Base-by-base conservation (phyloP, 2,113 vertebrate genomes). In the Scatophagus argus region DNA sequence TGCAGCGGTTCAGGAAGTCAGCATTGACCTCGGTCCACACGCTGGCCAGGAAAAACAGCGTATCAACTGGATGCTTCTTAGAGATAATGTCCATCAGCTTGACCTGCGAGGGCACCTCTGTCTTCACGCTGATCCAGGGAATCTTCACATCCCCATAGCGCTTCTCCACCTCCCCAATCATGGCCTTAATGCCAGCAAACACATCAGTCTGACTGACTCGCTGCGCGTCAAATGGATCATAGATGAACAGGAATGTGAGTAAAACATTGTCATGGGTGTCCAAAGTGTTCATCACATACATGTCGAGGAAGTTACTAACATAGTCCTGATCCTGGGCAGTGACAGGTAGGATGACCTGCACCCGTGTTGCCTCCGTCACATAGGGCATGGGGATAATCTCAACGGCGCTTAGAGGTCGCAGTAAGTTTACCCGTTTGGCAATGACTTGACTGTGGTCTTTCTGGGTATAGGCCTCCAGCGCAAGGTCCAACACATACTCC, bases 331-430 rank as follows among this genome's bases (percentile, higher is more conserved):
- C 97, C 78, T 81, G 95, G 23, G 96, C 93, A 0, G 96, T 94
- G 63, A 99, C 93, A 0, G 98, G 98, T n/a, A 99, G 94, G 84
- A 99, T 97, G 19, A 99, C 91, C 85, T 98, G 98, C 81, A 99
- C 97, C 0, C 96, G 94, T 0, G 97, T 98, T 8, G 97, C 98
- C 91, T 99, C 98, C 0, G 98, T 99, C 74, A 99, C 97, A 0
- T 99, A 99, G 0, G 98, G 98, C 98, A 99, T 98, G 1, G 98
- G 98, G 72, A 99, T 96, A 43, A 99, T 98, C 84, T 99, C 98
- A 16, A 98, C 96, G 0, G 95, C 91, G 32, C 97, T 96, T 3
- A 99, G 92, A 0, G 98, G 98, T 21, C 97, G 95, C 82, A 99
- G 83, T 58, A 99, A 88, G 75, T 94, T 96, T 38, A 99, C 97